Base-by-base conservation (phyloP, 1,140 invertebrate species). In the Metaphire vulgaris region DNA sequence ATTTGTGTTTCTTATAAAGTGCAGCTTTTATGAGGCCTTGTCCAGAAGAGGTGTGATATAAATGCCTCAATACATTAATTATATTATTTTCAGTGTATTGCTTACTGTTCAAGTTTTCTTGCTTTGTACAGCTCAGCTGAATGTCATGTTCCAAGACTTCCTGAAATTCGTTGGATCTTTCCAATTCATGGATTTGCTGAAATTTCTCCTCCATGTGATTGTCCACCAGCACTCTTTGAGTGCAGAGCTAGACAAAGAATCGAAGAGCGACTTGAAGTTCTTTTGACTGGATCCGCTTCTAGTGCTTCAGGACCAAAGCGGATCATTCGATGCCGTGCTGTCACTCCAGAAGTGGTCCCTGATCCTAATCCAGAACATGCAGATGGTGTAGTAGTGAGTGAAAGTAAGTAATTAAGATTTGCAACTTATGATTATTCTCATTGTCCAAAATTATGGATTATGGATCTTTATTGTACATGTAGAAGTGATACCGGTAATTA, bases 321-420 rank as follows among this genome's bases (percentile, higher is more conserved):
- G 72, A 78, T 74, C 1, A 80, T 83, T 0, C 73, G 75, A 1
- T 80, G 78, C 28, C 69, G 83, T 31, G 80, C 81, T 12, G 81
- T 83, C 64, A 84, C 84, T 16, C 82, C 83, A 12, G 82, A 81
- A 65, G 77, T 82, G 74, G 74, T 71, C 29, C 75, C 74, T 65
- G 41, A 56, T 12, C 41, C 41, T 56, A 21, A 56, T 30, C 81
- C 83, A 41, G 76, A 80, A 56, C 28, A 81, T 6, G 80, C 83
- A 34, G 81, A 83, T 69, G 82, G 81, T 15, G 80, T 85, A 41
- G 84, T 85, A 15, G 81, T 85, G 28, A 82, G 81, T 70, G 82
- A 85, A 81, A 82, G 85, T 86, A 83, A 83, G 83, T 75, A 1
- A 6, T n/a, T n/a, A n/a, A n/a, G n/a, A n/a, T n/a, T n/a, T n/a